These are phyloP conservation scores for Eristalinus sepulchralis DNA, from an alignment of 2,888 invertebrate species.

Conservation along the genomic window DNA sequence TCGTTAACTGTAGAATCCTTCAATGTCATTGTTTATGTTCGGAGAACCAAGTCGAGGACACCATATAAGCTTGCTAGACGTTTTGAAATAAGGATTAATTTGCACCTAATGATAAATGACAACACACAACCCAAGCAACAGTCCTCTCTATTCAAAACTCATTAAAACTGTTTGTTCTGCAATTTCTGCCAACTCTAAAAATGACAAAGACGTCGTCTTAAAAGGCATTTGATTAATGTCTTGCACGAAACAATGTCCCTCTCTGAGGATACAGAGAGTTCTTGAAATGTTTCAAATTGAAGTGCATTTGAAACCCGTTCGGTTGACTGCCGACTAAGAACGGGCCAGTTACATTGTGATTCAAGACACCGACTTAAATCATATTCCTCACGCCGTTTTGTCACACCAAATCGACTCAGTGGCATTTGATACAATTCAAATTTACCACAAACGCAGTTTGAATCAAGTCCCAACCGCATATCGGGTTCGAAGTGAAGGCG, in stretches of 20 bases:
- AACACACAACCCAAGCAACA: no score
- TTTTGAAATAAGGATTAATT: no score
- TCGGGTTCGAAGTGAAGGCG: background rate
- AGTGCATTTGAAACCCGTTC: background rate
- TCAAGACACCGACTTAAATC: background rate
- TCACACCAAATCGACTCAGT: background rate
- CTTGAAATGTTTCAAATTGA: background rate
- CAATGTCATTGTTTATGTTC: no score
- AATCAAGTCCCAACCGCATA: background rate
- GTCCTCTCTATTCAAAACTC: no score
- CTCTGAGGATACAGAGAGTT: background rate
- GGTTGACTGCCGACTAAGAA: background rate
- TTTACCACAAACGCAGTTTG: background rate
- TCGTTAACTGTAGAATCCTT: no score
- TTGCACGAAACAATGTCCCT: background rate
- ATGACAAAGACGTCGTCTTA: background rate
- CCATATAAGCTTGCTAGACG: no score
- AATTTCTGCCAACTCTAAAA: background rate
- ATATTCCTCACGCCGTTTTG: background rate
- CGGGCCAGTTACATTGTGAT: background rate
- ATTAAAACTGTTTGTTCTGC: background rate
- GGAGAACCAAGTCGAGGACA: no score
- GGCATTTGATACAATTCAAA: background rate
- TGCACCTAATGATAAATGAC: no score
- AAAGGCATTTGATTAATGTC: background rate